These are phyloP conservation scores for Amphimallon solstitiale DNA, from an alignment of 2,888 invertebrate species.

Conservation along the genomic window DNA sequence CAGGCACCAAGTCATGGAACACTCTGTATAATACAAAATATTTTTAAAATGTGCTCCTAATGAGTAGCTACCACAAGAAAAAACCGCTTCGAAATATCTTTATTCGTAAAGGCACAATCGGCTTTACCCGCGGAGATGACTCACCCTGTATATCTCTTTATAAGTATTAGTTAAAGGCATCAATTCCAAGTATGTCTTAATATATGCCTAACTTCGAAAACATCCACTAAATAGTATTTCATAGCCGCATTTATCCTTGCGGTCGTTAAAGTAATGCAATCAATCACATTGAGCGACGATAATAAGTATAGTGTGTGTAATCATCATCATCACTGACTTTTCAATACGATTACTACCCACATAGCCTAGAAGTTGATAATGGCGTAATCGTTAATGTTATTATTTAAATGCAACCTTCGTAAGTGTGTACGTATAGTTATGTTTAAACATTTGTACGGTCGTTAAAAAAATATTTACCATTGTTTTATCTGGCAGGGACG, in stretches of 20 bases:
- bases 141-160: no score
- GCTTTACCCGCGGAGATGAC: no score
- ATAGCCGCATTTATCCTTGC: neutral
- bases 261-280: neutral
- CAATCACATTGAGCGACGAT: neutral
- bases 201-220: no score
- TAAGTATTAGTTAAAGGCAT: no score
- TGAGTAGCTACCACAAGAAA: no score
- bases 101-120: no score
- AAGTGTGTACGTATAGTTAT: neutral
- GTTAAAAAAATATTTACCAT: slow-evolving; percentile 31
- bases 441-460: slow-evolving; percentile 10
- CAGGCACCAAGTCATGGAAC: no score
- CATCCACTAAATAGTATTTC: no score
- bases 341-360: slow-evolving; percentile 19
- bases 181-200: no score
- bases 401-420: slow-evolving; percentile 25
- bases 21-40: no score
- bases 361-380: slow-evolving; percentile 28
- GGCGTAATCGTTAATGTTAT: slow-evolving; percentile 7
- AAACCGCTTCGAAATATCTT: no score
- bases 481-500: slow-evolving; percentile 30
- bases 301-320: neutral
- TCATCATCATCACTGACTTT: slow-evolving; percentile 1
- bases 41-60: no score